phyloP scores from a whole-genome alignment of 35 echinoderm and acorn worm species.

The Ophiothrix spiculata region DNA sequence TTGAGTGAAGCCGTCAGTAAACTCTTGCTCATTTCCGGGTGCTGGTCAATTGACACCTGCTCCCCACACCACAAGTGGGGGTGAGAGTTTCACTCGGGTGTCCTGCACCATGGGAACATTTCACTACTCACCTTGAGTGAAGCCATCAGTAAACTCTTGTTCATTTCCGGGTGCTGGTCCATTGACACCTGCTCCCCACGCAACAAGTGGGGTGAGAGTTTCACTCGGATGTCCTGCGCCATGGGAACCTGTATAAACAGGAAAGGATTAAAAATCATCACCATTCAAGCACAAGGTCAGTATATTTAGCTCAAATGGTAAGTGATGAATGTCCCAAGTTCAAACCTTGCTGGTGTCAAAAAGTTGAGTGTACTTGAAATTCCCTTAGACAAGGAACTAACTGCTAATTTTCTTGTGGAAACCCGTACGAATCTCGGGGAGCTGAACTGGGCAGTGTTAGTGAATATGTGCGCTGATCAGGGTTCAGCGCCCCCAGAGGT shows the following conservation, averaged over 20 bases:
- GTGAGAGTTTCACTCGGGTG: conserved; percentile 93
- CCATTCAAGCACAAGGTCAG: no score
- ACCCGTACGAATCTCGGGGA: no score
- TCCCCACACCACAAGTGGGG: conserved; percentile 91
- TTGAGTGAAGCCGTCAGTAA: conserved; percentile 64
- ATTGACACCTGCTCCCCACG: conserved; percentile 87
- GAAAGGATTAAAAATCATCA: conserved; percentile 19
- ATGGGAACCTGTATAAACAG: conserved; percentile 63
- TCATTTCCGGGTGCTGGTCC: conserved; percentile 30
- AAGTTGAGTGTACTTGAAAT: no score
- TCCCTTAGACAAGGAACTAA: no score
- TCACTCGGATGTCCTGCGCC: conserved; percentile 92
- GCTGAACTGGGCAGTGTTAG: no score
- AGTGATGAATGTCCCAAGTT: no score
- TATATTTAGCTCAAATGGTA: no score
- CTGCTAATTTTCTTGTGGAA: no score
- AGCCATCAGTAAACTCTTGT: conserved; percentile 54
- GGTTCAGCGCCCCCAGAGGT: no score
- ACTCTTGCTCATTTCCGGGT: conserved; percentile 27
- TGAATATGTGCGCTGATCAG: no score
- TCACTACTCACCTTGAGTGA: conserved; percentile 85
- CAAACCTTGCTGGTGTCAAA: no score
- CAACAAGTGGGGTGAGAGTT: conserved; percentile 87
- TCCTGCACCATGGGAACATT: conserved; percentile 91
- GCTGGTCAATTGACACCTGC: conserved; percentile 62